Conservation (phyloP, 2,113 vertebrate genomes). For the Peromyscus polionotus region DNA sequence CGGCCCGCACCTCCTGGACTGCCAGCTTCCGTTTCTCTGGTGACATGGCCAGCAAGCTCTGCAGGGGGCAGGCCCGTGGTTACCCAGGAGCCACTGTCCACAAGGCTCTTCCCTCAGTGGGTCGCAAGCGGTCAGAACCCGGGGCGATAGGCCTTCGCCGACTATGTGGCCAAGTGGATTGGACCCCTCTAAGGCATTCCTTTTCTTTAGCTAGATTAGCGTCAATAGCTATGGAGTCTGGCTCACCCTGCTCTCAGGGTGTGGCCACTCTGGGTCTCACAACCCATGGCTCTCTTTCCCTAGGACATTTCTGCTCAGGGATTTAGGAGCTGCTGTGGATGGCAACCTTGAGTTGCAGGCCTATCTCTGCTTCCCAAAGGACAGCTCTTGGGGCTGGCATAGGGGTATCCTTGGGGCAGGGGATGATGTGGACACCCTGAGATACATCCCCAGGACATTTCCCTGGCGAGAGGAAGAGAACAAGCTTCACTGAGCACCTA, state of each 20-base stretch:
- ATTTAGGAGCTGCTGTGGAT: neutral
- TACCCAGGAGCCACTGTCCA: neutral
- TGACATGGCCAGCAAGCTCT: slow-evolving; percentile 94
- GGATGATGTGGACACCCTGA: neutral
- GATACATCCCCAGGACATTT: neutral
- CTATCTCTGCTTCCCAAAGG: neutral
- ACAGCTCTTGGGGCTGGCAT: neutral
- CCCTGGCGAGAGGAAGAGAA: neutral
- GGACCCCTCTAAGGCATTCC: neutral
- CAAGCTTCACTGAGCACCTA: neutral
- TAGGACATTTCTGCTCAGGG: neutral
- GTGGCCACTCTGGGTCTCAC: neutral
- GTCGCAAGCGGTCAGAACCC: neutral
- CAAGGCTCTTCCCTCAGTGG: neutral
- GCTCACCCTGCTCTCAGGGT: neutral
- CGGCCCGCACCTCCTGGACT: slow-evolving; percentile 73
- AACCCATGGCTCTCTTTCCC: neutral
- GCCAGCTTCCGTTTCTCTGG: slow-evolving; percentile 93
- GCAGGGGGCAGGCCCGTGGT: neutral
- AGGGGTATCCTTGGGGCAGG: rapidly evolving
- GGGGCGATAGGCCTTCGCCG: neutral
- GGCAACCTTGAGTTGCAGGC: too few species aligned
- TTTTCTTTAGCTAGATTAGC: neutral
- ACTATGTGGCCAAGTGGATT: neutral
- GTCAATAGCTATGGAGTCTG: neutral